Conservation (phyloP, 2,888 invertebrate species). For the Chrysolina haemoptera region DNA sequence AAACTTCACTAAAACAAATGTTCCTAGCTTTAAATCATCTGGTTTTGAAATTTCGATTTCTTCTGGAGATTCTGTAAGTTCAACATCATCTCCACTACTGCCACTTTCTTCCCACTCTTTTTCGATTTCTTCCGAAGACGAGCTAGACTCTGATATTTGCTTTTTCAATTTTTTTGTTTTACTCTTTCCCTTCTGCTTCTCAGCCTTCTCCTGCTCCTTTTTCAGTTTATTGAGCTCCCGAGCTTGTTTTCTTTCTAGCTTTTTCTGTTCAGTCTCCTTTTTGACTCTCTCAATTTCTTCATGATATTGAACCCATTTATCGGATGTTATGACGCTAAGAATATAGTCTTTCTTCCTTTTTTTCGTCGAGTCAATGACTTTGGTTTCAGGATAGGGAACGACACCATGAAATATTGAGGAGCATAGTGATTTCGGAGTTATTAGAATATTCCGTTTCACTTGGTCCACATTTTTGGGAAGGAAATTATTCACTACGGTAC, state of each 20-base stretch:
- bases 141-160: too few species aligned
- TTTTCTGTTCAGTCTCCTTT: conserved; percentile 27
- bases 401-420: conserved; percentile 24
- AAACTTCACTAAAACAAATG: conserved; percentile 23
- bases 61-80: conserved; percentile 19
- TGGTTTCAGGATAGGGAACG: conserved; percentile 26
- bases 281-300: conserved; percentile 24
- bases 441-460: conserved; percentile 28
- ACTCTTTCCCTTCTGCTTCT: conserved; percentile 13
- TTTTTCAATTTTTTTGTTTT: too few species aligned
- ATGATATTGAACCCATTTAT: too few species aligned
- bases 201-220: conserved; percentile 20
- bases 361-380: conserved; percentile 16
- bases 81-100: conserved; percentile 27
- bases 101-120: too few species aligned
- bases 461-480: conserved; percentile 12
- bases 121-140: too few species aligned
- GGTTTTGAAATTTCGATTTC: conserved; percentile 21
- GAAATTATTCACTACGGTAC: conserved; percentile 22
- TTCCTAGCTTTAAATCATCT: conserved; percentile 22
- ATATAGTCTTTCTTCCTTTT: conserved; percentile 27
- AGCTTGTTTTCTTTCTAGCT: conserved; percentile 26
- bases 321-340: conserved; percentile 29
- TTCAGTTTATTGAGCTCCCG: conserved; percentile 27
- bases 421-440: too few species aligned